Base-by-base conservation (phyloP, 2,797 vertebrate species). In the Intellagama lesueurii region DNA sequence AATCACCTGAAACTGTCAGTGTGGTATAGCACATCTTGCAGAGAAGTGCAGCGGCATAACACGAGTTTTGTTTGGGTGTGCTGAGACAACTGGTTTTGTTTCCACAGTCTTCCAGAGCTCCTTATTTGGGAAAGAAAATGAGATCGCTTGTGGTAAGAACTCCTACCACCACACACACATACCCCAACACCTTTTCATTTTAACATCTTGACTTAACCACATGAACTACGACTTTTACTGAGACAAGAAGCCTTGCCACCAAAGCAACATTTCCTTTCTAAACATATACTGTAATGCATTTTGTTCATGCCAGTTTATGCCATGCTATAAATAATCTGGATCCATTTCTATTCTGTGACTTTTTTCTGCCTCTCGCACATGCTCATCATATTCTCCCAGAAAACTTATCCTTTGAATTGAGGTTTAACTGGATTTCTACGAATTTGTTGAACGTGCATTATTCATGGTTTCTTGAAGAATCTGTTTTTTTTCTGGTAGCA, bases 301-400 rank as follows among this genome's bases (percentile, higher is more conserved):
- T 68, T 88, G 80, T 56, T 88, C 68, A 47, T n/a, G 47, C 24
- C 24, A 11, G 11, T 83, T 83, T 35, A 83, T 35, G 60, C 8
- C 12, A 83, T 32, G 56, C 60, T 77, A 76, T 83, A 88, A 75
- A 88, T 56, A 88, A 68, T 75, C 72, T 52, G 44, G 60, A 83
- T 83, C 56, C 30, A 17, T 66, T 75, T 82, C 87, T 88, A 8
- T 66, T 66, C 49, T 16, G 22, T 68, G 75, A 5, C 30, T n/a
- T 32, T 32, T 81, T 77, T 86, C 35, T 32, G 70, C n/a, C 32
- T 16, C 8, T 19, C 47, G 3, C 66, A 49, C 68, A 68, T 11
- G 7, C 68, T 19, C 7, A 81, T 30, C n/a, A 56, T 22, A 66
- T 86, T 69, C 28, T 49, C 68, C 28, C 14, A 16, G 40, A 69